These are phyloP conservation scores for Stomatorhinus ivindoensis DNA, from an alignment of 2,113 vertebrate genomes.

Conservation along the genomic window DNA sequence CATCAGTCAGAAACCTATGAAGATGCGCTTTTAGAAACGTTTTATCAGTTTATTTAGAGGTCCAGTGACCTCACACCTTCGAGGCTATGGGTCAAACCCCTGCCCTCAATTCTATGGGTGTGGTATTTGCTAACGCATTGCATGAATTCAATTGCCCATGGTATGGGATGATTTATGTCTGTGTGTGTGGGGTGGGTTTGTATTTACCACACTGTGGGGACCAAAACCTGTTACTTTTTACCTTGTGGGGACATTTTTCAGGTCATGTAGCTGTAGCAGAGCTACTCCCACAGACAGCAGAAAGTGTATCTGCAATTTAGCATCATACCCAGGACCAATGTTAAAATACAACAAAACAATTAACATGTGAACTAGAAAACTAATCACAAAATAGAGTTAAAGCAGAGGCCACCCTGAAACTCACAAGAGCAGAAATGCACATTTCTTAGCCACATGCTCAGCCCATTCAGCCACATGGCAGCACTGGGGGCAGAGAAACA, in stretches of 20 bases:
- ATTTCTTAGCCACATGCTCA: neutral
- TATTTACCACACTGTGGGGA: no score
- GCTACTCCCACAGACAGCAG: neutral
- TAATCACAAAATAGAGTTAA: neutral
- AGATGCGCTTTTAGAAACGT: neutral
- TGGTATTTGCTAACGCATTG: neutral
- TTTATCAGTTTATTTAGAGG: neutral
- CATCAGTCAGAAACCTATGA: neutral
- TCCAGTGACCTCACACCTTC: neutral
- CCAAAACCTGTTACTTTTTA: no score
- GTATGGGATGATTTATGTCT: no score
- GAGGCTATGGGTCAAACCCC: neutral
- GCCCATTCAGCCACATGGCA: neutral
- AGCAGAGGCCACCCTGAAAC: neutral
- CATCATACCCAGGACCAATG: neutral
- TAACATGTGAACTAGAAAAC: neutral
- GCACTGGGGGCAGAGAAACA: neutral
- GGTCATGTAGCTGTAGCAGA: neutral
- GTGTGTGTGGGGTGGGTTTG: no score
- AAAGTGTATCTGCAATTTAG: neutral
- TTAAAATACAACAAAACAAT: neutral
- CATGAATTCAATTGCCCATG: no score
- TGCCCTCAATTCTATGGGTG: neutral
- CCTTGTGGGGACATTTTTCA: no score
- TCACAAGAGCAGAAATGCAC: neutral